These are phyloP conservation scores for Macrostomum lignano DNA, from an alignment of 1,140 invertebrate genomes.

Conservation along the genomic window DNA sequence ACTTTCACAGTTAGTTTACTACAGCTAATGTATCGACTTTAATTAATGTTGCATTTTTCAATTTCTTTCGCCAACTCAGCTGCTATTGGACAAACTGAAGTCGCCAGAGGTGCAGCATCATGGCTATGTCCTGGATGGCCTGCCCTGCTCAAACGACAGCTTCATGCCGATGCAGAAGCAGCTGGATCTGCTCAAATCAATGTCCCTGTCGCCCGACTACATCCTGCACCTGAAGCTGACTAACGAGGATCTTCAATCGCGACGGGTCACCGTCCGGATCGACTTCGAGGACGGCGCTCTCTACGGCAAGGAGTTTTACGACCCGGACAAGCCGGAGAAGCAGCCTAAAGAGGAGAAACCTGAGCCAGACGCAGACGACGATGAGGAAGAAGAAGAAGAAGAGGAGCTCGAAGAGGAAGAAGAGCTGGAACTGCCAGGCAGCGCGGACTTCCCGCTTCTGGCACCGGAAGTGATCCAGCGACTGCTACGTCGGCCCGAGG, in stretches of 20 bases:
- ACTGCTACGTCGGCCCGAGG: conserved; percentile 16
- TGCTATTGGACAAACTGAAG: conserved; percentile 26
- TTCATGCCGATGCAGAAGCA: conserved; percentile 20
- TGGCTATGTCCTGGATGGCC: conserved; percentile 27
- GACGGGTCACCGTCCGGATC: conserved; percentile 16
- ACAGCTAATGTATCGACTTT: too few species aligned
- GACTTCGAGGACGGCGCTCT: conserved; percentile 19
- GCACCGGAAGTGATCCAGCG: conserved; percentile 1
- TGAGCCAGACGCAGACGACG: conserved; percentile 10
- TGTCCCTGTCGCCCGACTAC: conserved; percentile 25
- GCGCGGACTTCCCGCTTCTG: neutral
- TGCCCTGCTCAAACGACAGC: conserved; percentile 20
- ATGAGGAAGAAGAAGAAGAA: conserved; percentile 20
- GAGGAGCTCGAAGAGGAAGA: too few species aligned
- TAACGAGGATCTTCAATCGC: conserved; percentile 18
- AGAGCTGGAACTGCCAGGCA: conserved; percentile 16
- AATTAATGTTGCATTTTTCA: too few species aligned
- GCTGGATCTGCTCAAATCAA: conserved; percentile 23
- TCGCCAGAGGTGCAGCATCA: conserved; percentile 26
- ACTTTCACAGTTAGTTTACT: too few species aligned
- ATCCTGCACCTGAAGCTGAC: conserved; percentile 26
- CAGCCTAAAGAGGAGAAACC: conserved; percentile 8
- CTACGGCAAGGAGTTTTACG: conserved; percentile 21
- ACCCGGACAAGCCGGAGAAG: conserved; percentile 16
- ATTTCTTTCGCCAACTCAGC: too few species aligned